Conservation (phyloP, 2,113 vertebrate species). For the Chauna torquata region DNA sequence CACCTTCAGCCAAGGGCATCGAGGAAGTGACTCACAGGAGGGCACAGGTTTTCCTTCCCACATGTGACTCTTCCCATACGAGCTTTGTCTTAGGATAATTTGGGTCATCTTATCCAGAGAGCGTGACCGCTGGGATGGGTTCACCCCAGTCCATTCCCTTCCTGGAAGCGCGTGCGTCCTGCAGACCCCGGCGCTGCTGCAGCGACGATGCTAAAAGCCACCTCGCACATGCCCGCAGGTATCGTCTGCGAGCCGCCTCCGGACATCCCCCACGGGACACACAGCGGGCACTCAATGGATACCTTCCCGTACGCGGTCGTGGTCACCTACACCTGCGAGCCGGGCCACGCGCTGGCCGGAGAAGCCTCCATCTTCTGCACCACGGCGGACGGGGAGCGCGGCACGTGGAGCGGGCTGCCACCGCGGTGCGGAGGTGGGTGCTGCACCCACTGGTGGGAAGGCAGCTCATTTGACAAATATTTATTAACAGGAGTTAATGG, state of each 20-base stretch:
- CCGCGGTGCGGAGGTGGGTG: constrained; percentile 41
- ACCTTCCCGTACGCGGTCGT: constrained; percentile 25
- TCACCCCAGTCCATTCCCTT: fast-evolving
- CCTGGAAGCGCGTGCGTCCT: background rate
- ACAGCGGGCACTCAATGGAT: background rate
- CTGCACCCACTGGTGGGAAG: fast-evolving
- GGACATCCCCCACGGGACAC: background rate
- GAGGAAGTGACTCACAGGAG: background rate
- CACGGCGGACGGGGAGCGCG: background rate
- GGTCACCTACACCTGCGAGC: constrained; percentile 52
- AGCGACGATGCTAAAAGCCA: background rate
- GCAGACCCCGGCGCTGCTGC: background rate
- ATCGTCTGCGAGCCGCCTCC: constrained; percentile 34
- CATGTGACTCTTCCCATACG: fast-evolving
- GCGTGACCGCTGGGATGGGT: background rate
- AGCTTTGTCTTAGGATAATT: background rate
- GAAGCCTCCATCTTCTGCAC: constrained; percentile 45
- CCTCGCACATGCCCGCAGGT: background rate
- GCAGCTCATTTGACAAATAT: fast-evolving
- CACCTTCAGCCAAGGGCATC: background rate
- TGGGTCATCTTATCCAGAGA: background rate
- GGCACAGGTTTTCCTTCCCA: background rate
- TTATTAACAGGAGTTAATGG: too few relatives aligned
- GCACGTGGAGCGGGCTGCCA: constrained; percentile 36
- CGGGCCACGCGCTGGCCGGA: background rate